These are phyloP conservation scores for Thymelicus acteon DNA, from an alignment of 2,888 invertebrate species.

Conservation along the genomic window DNA sequence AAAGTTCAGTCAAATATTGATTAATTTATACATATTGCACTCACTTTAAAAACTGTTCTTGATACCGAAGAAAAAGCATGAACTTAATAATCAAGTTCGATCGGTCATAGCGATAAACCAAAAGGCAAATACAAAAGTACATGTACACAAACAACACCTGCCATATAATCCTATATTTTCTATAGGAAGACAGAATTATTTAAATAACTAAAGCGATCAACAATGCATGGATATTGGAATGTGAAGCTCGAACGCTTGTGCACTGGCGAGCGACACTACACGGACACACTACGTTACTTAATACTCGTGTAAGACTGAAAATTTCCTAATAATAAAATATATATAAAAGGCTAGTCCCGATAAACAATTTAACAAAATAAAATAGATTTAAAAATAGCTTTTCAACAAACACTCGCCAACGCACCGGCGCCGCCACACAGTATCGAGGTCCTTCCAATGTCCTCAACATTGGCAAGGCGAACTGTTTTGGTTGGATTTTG, in stretches of 20 bases:
- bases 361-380: slow-evolving; percentile 22
- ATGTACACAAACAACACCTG: slow-evolving; percentile 10
- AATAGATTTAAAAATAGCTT: slow-evolving; percentile 19
- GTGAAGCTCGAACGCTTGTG: slow-evolving; percentile 41
- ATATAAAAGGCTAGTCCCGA: background rate
- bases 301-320: slow-evolving; percentile 15
- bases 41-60: too few relatives aligned
- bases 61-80: too few relatives aligned
- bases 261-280: slow-evolving; percentile 19
- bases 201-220: slow-evolving; percentile 53
- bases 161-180: slow-evolving; percentile 51
- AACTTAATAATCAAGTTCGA: background rate
- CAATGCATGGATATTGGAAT: slow-evolving; percentile 57
- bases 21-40: too few relatives aligned
- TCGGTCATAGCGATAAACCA: slow-evolving; percentile 23
- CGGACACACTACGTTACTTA: background rate
- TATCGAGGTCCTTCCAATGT: too few relatives aligned
- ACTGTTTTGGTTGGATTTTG: slow-evolving; percentile 56
- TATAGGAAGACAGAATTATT: slow-evolving; percentile 70
- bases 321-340: slow-evolving; percentile 23
- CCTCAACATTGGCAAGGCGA: slow-evolving; percentile 33
- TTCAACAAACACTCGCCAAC: slow-evolving; percentile 31
- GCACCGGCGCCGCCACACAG: slow-evolving; percentile 27
- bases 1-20: too few relatives aligned
- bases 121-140: slow-evolving; percentile 9